Percentiles rank a stretch among this genome's conserved stretches.
Conservation (phyloP, 2,888 invertebrate species). For the Germaria angustata region DNA sequence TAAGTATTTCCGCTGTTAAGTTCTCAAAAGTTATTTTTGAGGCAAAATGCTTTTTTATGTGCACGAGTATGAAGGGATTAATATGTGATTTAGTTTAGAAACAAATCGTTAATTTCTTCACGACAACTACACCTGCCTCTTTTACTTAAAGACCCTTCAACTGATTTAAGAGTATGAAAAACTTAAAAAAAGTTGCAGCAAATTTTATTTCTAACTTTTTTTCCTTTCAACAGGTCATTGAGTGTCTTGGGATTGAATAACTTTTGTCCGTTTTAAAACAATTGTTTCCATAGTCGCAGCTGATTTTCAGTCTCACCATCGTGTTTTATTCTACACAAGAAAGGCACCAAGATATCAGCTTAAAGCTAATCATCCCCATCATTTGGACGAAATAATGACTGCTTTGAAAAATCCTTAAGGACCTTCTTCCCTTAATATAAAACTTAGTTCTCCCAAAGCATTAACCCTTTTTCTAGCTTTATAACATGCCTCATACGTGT, state of each 20-base stretch:
- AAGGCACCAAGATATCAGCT: no score
- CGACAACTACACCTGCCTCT: constrained; percentile 46
- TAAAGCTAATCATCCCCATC: neutral
- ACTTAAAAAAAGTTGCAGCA: neutral
- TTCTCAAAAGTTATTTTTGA: neutral
- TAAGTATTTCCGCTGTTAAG: constrained; percentile 46
- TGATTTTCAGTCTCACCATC: no score
- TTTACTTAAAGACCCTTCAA: neutral
- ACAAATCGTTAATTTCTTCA: constrained; percentile 40
- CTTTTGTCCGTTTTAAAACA: no score
- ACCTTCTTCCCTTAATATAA: neutral
- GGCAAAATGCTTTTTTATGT: neutral
- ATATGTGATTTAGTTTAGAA: constrained; percentile 32
- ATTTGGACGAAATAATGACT: neutral
- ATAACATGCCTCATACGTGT: neutral
- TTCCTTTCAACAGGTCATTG: neutral
- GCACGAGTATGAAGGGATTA: constrained; percentile 38
- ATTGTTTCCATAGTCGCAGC: no score
- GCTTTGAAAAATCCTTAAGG: constrained; percentile 30
- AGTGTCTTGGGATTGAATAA: neutral
- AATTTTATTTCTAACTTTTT: neutral
- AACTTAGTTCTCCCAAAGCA: neutral
- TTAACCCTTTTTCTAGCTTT: constrained; percentile 19
- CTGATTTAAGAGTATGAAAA: neutral
- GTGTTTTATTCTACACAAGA: no score